Evolutionary conservation across 1,140 invertebrate species (phyloP).

Genomic region (Atta colombica): DNA sequence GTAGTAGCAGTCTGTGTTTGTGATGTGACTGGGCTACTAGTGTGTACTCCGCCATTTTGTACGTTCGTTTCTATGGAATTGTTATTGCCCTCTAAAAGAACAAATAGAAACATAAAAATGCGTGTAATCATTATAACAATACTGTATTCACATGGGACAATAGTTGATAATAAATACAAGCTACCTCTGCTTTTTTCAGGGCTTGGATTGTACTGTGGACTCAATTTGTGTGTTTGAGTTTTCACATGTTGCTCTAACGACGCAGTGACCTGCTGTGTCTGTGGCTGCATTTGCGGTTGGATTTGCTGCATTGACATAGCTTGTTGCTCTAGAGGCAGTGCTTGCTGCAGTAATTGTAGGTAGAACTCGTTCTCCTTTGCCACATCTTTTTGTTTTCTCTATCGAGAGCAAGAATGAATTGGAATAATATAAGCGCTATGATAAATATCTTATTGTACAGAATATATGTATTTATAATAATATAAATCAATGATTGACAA

Average conservation of each 20-base stretch:
- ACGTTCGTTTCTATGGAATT: conserved; percentile 81
- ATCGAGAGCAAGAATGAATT: conserved; percentile 74
- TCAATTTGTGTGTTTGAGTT: conserved; percentile 85
- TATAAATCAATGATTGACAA: no score
- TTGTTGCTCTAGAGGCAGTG: conserved; percentile 92
- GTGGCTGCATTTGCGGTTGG: conserved; percentile 81
- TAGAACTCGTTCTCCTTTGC: conserved; percentile 98
- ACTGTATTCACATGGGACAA: not conserved
- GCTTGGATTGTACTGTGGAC: conserved; percentile 85
- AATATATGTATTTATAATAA: conserved; percentile 7
- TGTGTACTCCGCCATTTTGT: conserved; percentile 85
- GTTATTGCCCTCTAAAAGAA: conserved; percentile 77
- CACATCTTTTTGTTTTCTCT: conserved; percentile 97
- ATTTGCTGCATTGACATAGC: conserved; percentile 87
- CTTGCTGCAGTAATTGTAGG: conserved; percentile 96
- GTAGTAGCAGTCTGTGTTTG: conserved; percentile 81
- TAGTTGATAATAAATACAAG: conserved; percentile 82
- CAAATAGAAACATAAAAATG: not conserved
- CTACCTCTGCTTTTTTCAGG: conserved; percentile 88
- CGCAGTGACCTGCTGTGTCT: conserved; percentile 77
- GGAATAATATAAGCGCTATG: not conserved
- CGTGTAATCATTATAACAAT: not conserved
- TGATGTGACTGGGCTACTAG: conserved; percentile 78
- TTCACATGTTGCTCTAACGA: conserved; percentile 84
- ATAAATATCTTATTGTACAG: not conserved